phyloP scores from a whole-genome alignment of 2,888 invertebrate genomes.

The Trilocha varians region DNA sequence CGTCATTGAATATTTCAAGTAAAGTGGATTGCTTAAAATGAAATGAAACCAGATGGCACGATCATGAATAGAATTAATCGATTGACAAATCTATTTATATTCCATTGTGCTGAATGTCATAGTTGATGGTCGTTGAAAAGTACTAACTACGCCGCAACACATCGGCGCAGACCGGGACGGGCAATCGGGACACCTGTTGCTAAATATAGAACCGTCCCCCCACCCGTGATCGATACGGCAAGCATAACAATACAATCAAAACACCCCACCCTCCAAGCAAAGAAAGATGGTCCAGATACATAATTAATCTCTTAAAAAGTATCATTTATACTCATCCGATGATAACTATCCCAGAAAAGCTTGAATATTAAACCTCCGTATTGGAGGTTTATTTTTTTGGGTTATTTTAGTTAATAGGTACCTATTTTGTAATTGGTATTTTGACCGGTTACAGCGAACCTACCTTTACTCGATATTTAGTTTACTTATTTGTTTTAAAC shows the following conservation, averaged over 20 bases:
- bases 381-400: too few species aligned
- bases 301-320: not conserved
- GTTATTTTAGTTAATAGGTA: too few species aligned
- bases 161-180: conserved; percentile 38
- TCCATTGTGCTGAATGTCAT: conserved; percentile 32
- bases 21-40: too few species aligned
- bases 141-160: conserved; percentile 39
- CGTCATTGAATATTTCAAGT: too few species aligned
- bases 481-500: too few species aligned
- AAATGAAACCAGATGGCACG: too few species aligned
- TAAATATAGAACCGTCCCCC: conserved; percentile 54
- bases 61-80: not conserved
- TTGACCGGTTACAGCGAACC: too few species aligned
- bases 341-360: too few species aligned
- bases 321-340: too few species aligned
- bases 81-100: conserved; percentile 15
- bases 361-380: too few species aligned
- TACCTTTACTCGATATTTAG: too few species aligned
- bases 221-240: conserved; percentile 40
- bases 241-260: conserved; percentile 27
- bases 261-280: not conserved
- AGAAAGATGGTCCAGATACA: not conserved
- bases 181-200: conserved; percentile 68
- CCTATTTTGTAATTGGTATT: too few species aligned
- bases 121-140: conserved; percentile 23